Evolutionary conservation across 2,797 vertebrate species (phyloP).

Genomic region (Lepus oiostolus): DNA sequence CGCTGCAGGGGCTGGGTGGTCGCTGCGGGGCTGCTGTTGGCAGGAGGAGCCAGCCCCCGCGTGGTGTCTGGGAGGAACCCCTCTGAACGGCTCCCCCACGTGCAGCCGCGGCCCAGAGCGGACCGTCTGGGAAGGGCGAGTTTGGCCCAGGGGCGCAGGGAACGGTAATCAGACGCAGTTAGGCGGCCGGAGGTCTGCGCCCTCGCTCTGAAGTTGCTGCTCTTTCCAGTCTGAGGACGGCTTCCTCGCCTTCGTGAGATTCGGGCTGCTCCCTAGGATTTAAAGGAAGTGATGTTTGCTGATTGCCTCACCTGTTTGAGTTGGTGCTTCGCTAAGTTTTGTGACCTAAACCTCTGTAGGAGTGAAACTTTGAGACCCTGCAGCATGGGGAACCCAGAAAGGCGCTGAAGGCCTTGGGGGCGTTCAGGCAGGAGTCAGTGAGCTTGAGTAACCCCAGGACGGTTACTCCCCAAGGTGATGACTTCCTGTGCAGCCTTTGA

Average conservation of each 20-base stretch:
- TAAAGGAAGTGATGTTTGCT: not conserved
- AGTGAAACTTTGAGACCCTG: constrained; percentile 15
- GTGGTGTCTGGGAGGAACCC: not conserved
- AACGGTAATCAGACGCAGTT: not conserved
- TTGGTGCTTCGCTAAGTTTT: not conserved
- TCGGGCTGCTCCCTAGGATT: not conserved
- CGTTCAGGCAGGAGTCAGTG: not conserved
- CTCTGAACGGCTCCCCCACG: not conserved
- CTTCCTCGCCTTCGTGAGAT: not conserved
- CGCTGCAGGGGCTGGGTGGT: too few species aligned
- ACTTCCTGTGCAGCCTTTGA: constrained; percentile 43
- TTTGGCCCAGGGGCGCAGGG: not conserved
- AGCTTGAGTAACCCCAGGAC: constrained; percentile 36
- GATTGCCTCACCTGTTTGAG: not conserved
- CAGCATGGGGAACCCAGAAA: constrained; percentile 10
- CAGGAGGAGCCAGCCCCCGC: not conserved
- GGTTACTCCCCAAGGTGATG: not conserved
- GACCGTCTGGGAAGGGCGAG: not conserved
- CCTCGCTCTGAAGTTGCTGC: not conserved
- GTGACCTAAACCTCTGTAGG: not conserved
- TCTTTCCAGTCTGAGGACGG: not conserved
- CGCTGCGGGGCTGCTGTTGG: not conserved
- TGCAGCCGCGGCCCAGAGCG: not conserved
- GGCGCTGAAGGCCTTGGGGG: not conserved
- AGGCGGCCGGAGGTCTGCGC: not conserved